Evolutionary conservation across 2,888 invertebrate species (phyloP), one percentile per base, ranked within the genome.

Genomic region (Mythimna vitellina): DNA sequence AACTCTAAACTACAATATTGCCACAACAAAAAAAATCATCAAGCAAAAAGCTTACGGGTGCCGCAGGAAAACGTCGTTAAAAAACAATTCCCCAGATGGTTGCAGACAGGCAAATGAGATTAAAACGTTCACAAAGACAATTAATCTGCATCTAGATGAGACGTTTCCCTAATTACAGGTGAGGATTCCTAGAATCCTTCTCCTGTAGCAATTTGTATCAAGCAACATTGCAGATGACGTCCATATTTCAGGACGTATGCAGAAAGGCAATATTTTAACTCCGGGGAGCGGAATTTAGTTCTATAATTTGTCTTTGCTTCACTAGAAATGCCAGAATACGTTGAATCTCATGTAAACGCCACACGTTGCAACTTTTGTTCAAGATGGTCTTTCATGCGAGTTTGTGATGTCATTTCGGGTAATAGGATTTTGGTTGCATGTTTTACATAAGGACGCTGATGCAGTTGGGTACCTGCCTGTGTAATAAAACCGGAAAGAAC

Each of bases 251-350:
- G 72, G 68, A 80, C 84, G 86, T 86, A 89, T 88, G 88, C 86
- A 88, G 86, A 88, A 87, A 85, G 74, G 87, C 78, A 76, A 89
- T 89, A 89, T 89, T 88, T 90, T 81, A 87, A 83, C 80, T 78
- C 73, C 63, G 73, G 75, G 70, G 63, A 70, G 72, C 78, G 85
- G 89, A 89, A 89, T 89, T 85, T 84, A 83, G 86, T 88, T 88
- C 86, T 82, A 85, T 89, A 90, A 90, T 91, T 90, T 89, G 87
- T 89, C 88, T 84, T 73, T 63, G 85, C 85, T 85, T 75, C 65
- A 79, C 65, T 61, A 71, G 76, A 80, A 86, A 86, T 86, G 71
- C 73, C 78, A 79, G 85, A 82, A 87, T 85, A 87, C 82, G 79
- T 75, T 83, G 78, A 73, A 87, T 83, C 70, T 78, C 79, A 57